Base-by-base conservation (phyloP, 2,113 vertebrate genomes). In the Rhinolophus sinicus region DNA sequence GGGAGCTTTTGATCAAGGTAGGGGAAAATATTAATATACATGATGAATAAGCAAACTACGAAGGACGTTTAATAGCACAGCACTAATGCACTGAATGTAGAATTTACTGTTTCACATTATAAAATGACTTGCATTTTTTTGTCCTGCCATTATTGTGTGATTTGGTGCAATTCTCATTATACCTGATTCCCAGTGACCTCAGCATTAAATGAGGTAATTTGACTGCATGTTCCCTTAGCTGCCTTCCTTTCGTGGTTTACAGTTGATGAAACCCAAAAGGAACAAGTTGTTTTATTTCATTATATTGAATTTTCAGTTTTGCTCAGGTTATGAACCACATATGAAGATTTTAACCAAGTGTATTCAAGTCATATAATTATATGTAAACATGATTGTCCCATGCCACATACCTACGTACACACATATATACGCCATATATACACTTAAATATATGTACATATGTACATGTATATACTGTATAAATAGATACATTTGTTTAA, bases 201-300 rank as follows among this genome's bases (percentile, higher is more conserved):
- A 75, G 58, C 19, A 50, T 44, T 82, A 70, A 94, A 76, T 56
- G 50, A 89, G 15, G 3, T 16, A 22, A 95, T 73, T 64, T 95
- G 80, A 96, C 47, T 78, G 13, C 24, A 26, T 54, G 40, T n/a
- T 87, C 33, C 58, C 24, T 19, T 64, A 83, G n/a, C 3, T 91
- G 3, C 4, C 8, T 76, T 75, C 11, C 7, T 94, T 94, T 88
- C 26, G 19, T 81, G 50, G 1, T 83, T 88, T 75, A 44, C 0
- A 90, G 60, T 76, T 60, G 77, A 54, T 81, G 13, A 95, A 84
- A 91, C 97, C 35, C 24, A 72, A 80, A 81, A 76, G 35, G 90
- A 93, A 38, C 8, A 87, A 76, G 40, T 67, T 16, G 13, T 64
- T 88, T 93, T 92, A 67, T 14, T 86, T 77, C 83, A 90, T 88